Evolutionary conservation across 1,140 invertebrate species (phyloP).

Genomic region (Conus ventricosus): DNA sequence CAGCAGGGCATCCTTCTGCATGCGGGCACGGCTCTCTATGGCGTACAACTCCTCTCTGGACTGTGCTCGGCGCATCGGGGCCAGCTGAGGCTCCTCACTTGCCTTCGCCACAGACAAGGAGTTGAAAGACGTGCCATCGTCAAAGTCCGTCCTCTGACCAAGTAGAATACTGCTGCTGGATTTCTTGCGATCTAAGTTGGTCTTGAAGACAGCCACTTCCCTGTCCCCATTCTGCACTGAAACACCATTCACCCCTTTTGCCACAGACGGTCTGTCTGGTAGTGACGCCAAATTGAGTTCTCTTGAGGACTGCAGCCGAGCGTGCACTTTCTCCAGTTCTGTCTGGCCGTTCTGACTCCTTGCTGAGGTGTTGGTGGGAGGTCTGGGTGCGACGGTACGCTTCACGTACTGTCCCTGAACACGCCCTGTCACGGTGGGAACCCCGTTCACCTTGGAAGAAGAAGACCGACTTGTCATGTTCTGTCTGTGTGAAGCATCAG

Average conservation of each 20-base stretch:
- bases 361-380: neutral
- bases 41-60: slow-evolving; percentile 22
- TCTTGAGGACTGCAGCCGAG: neutral
- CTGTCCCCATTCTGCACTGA: neutral
- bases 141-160: slow-evolving; percentile 17
- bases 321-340: slow-evolving; percentile 18
- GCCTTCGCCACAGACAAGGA: neutral
- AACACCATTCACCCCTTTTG: neutral
- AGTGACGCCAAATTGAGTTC: neutral
- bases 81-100: neutral
- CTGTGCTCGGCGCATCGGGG: slow-evolving; percentile 9
- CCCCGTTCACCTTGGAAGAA: slow-evolving; percentile 28
- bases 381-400: neutral
- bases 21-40: slow-evolving; percentile 3
- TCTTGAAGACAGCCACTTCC: neutral
- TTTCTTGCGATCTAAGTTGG: slow-evolving; percentile 30
- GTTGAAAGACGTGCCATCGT: neutral
- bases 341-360: slow-evolving; percentile 8
- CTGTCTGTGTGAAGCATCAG: neutral
- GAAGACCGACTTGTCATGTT: neutral
- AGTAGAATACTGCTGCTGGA: slow-evolving; percentile 26
- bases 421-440: neutral
- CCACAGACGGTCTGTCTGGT: neutral
- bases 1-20: slow-evolving; percentile 24
- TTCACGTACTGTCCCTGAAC: slow-evolving; percentile 20